These are phyloP conservation scores for Ecliptopera silaceata DNA, from an alignment of 2,888 invertebrate genomes.

Conservation along the genomic window DNA sequence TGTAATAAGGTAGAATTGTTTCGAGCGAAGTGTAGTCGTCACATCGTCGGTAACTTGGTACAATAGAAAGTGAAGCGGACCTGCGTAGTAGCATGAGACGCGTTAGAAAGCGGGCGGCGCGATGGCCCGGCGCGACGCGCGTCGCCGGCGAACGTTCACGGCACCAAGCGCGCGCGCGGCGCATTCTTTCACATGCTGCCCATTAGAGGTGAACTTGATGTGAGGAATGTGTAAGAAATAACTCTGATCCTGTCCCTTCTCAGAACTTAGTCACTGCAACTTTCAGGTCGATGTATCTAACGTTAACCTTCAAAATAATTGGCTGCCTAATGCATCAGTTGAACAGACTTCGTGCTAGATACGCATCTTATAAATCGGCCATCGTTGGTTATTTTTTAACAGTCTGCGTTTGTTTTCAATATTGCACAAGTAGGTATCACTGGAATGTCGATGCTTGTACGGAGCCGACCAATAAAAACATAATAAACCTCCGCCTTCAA, in stretches of 20 bases:
- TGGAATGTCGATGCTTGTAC: slow-evolving; percentile 20
- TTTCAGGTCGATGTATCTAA: too few species aligned
- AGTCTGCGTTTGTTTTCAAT: background rate
- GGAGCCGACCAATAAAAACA: slow-evolving; percentile 41
- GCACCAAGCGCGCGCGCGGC: slow-evolving; percentile 58
- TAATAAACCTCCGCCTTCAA: slow-evolving; percentile 40
- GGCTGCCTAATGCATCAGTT: background rate
- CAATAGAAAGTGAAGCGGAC: slow-evolving; percentile 80
- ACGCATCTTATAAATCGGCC: background rate
- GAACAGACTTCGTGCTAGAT: background rate
- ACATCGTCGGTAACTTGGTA: slow-evolving; percentile 59
- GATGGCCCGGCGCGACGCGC: slow-evolving; percentile 43
- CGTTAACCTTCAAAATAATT: too few species aligned
- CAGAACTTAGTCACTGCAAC: background rate
- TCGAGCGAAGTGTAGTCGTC: slow-evolving; percentile 43
- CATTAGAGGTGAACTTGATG: slow-evolving; percentile 34
- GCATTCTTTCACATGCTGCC: slow-evolving; percentile 65
- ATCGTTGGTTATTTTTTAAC: background rate
- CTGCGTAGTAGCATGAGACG: slow-evolving; percentile 68
- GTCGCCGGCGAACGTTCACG: slow-evolving; percentile 61
- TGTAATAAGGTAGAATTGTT: slow-evolving; percentile 40
- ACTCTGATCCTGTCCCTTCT: slow-evolving; percentile 23
- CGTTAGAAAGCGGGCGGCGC: slow-evolving; percentile 76
- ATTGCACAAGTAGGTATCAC: slow-evolving; percentile 9
- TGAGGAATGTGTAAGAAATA: slow-evolving; percentile 32